A percentile compares a stretch with the other conserved stretches of the same genome.
Evolutionary conservation across 1,140 invertebrate genomes (phyloP).

Genomic region (Trichomalopsis sarcophagae): DNA sequence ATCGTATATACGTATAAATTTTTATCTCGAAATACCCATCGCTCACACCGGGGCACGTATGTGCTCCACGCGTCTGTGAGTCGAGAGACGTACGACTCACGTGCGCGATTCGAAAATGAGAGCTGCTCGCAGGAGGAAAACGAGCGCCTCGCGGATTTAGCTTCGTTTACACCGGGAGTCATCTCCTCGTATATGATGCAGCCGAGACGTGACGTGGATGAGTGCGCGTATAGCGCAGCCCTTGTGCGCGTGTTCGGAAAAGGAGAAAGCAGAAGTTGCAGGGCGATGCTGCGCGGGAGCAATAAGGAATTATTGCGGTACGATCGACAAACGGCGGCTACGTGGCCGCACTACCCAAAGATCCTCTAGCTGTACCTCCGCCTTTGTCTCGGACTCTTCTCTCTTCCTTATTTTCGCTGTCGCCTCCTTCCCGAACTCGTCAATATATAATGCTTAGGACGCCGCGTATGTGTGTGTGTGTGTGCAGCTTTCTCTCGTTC

Average conservation of each 20-base stretch:
- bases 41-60: neutral
- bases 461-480: neutral
- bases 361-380: constrained; percentile 51
- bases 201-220: constrained; percentile 57
- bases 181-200: constrained; percentile 1
- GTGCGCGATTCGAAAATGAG: neutral
- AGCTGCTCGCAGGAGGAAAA: neutral
- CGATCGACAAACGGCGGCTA: constrained; percentile 75
- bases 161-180: neutral
- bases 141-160: neutral
- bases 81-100: neutral
- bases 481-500: neutral
- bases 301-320: constrained; percentile 76
- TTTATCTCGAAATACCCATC: constrained; percentile 37
- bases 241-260: neutral
- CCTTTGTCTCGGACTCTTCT: constrained; percentile 46
- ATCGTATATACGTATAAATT: neutral
- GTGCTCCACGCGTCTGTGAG: neutral
- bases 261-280: constrained; percentile 50
- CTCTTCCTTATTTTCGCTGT: constrained; percentile 50
- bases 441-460: constrained; percentile 66
- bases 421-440: constrained; percentile 56
- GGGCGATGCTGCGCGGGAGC: constrained; percentile 65
- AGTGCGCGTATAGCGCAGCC: neutral
- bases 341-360: constrained; percentile 72